These are phyloP conservation scores for Megaceryle alcyon DNA, from an alignment of 2,797 vertebrate genomes.

Conservation along the genomic window DNA sequence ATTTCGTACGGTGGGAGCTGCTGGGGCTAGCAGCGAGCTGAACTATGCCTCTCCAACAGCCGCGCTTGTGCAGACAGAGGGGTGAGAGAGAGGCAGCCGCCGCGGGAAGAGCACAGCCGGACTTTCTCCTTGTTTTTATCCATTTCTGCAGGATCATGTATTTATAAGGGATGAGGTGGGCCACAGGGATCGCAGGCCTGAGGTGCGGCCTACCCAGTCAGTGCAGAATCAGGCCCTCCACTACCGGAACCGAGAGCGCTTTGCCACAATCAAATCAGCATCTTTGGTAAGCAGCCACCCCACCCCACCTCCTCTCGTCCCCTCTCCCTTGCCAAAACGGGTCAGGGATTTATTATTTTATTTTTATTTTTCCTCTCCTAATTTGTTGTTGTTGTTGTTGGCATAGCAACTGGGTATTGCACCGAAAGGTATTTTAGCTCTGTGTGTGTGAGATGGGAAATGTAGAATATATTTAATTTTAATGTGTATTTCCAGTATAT, in stretches of 20 bases:
- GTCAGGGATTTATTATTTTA: slow-evolving; percentile 19
- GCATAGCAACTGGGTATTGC: slow-evolving; percentile 91
- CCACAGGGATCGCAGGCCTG: slow-evolving; percentile 92
- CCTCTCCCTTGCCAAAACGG: slow-evolving; percentile 63
- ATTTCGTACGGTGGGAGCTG: slow-evolving; percentile 83
- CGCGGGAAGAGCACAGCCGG: slow-evolving; percentile 82
- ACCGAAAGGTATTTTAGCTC: slow-evolving; percentile 38
- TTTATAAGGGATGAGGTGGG: slow-evolving; percentile 95
- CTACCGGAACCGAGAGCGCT: slow-evolving; percentile 96
- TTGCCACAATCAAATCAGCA: slow-evolving; percentile 98
- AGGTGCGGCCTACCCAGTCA: slow-evolving; percentile 88
- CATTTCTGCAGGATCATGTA: slow-evolving; percentile 92
- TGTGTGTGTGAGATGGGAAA: slow-evolving; percentile 6
- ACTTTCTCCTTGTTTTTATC: slow-evolving; percentile 88
- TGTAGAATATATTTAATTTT: slow-evolving; percentile 16
- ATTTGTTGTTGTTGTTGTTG: slow-evolving; percentile 79
- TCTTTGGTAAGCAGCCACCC: slow-evolving; percentile 90
- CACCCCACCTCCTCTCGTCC: slow-evolving; percentile 52
- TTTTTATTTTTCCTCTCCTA: not conserved
- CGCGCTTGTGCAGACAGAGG: slow-evolving; percentile 84
- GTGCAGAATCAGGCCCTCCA: slow-evolving; percentile 93
- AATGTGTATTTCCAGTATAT: not conserved
- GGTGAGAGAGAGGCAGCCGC: slow-evolving; percentile 82
- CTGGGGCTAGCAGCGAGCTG: slow-evolving; percentile 85
- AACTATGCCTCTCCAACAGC: slow-evolving; percentile 88